These are phyloP conservation scores for Sabellastarte sp. DNA, from an alignment of 2,888 invertebrate genomes.

Conservation along the genomic window DNA sequence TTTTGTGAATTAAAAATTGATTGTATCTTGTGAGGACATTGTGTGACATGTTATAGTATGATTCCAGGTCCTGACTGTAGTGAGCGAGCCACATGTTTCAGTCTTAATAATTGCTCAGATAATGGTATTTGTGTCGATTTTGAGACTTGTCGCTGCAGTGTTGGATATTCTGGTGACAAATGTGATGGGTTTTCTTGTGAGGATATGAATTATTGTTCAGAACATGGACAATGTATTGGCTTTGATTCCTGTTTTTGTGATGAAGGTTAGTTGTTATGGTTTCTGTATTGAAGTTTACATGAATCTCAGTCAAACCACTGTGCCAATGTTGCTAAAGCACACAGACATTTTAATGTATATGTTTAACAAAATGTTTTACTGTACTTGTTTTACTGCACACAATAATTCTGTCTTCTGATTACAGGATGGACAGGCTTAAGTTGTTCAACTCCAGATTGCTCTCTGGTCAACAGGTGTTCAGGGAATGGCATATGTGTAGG, in stretches of 20 bases:
- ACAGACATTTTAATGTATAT: no score
- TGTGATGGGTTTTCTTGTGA: not conserved
- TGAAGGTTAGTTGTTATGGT: not conserved
- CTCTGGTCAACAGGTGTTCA: no score
- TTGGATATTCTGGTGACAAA: not conserved
- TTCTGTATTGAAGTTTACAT: no score
- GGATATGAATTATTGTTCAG: not conserved
- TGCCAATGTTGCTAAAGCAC: no score
- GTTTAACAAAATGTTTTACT: no score
- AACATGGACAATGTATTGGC: not conserved
- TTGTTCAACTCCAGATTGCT: no score
- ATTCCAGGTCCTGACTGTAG: slow-evolving; percentile 2
- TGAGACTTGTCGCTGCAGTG: not conserved
- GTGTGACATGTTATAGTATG: no score
- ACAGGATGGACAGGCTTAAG: no score
- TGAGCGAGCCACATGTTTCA: slow-evolving; percentile 4
- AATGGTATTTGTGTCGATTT: not conserved
- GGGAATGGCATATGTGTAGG: no score
- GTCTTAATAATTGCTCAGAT: not conserved
- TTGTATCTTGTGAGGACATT: not conserved
- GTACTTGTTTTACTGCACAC: no score
- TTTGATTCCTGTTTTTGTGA: not conserved
- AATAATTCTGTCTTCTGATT: no score
- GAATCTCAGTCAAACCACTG: no score
- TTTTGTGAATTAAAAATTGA: not conserved